Evolutionary conservation across 2,113 vertebrate species (phyloP), one percentile per base, ranked within the genome.

Genomic region (Clinocottus analis): DNA sequence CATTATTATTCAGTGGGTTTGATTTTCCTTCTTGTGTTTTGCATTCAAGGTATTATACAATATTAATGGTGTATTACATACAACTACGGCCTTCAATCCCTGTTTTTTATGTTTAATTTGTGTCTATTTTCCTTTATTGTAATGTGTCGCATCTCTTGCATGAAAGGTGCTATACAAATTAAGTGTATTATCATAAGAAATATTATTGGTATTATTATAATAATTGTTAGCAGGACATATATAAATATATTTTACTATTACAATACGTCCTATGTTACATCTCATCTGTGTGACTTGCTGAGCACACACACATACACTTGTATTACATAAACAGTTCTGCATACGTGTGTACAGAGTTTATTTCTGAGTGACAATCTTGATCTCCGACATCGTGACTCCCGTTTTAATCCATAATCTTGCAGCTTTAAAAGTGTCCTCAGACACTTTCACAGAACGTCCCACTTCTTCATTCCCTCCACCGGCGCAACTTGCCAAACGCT

Each of bases 341-440:
- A 60, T 10, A 17, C n/a, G 12, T n/a, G 12, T 19, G 41, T 29
- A n/a, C 11, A 25, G 12, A 19, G 39, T 16, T 64, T 59, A n/a
- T 63, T 29, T 41, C 19, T 41, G 25, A 58, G n/a, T 25, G 0
- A 61, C 41, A 51, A 13, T 47, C 27, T 49, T 23, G 8, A 62
- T 49, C 39, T 76, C 17, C 55, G 29, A 65, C n/a, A 23, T 56
- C 1, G 3, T 43, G 61, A 45, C 7, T 58, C 56, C 66, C 12
- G 45, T 31, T 31, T 75, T 66, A 55, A 78, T 85, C 70, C 23
- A 70, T 58, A 58, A 68, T 77, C 47, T 29, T 16, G 7, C 31
- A 53, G 49, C 27, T 33, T 71, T 61, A 39, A 43, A 70, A 6
- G 1, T 29, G 31, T 61, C 45, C 31, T 70, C 64, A 58, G n/a